Base-by-base conservation (phyloP, 2,797 vertebrate genomes). In the Moxostoma hubbsi region DNA sequence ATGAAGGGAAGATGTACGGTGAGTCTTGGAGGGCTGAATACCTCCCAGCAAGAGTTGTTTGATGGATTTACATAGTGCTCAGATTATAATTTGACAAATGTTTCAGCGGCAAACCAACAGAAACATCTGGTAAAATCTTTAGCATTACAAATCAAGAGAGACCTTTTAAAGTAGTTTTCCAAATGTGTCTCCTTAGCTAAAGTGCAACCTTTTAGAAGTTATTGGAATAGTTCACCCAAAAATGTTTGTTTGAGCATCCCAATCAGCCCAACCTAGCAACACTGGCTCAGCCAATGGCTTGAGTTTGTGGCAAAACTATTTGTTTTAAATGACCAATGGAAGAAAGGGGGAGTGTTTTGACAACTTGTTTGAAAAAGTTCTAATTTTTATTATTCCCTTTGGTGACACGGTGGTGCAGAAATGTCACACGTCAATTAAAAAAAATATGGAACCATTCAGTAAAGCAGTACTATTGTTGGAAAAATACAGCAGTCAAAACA, bases 1-100 rank as follows among this genome's bases (percentile, higher is more conserved):
- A 98, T 0, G 97, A 98, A 90, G 97, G 97, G 85, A 98, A 98
- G 95, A 98, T 98, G 97, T 98, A 98, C 79, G 97, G 97, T 98
- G 87, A 96, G 97, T 83, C 9, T 36, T 0, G 5, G 1, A 61
- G 2, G 9, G 13, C 58, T 63, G 9, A 59, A 58, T 15, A 54
- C 3, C 6, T 2, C 11, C 13, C 13, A 5, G 4, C 1, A 9
- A 24, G 59, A 18, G 15, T 46, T 1, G 0, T 6, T 7, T 11
- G 43, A 36, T 50, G 16, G 12, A 43, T 12, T 55, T 5, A 9
- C 8, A 13, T 18, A 4, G 6, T 15, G 11, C 45, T 76, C 11
- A 67, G n/a, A 18, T 18, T 36, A 36, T 36, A 36, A 36, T 4
- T 36, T 36, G 36, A 36, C 36, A 36, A 43, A 47, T 2, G 8